Evolutionary conservation across 2,888 invertebrate species (phyloP), one percentile per base, ranked within the genome.

Genomic region (Orchestes rusci): DNA sequence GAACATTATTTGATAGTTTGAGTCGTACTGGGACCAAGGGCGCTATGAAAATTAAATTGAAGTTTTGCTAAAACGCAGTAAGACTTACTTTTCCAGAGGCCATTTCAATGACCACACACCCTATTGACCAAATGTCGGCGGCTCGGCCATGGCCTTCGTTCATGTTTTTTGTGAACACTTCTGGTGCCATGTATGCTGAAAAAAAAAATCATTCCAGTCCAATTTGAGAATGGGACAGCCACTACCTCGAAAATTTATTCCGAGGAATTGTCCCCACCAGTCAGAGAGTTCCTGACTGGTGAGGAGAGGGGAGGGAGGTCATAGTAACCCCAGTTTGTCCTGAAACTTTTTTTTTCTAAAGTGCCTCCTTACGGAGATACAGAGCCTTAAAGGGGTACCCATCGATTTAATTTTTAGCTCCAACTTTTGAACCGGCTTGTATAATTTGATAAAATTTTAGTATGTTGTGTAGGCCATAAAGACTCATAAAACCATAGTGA

Each of bases 21-120:
- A 90, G 73, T 92, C 92, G 64, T 82, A 84, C 60, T 94, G 91
- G 37, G 82, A 80, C 90, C 93, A 95, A 1, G 94, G 94, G 31
- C 91, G 79, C 85, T 89, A 71, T 10, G 23, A 10, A 36, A 4
- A n/a, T 27, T 23, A 23, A 23, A 23, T n/a, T n/a, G n/a, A n/a
- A n/a, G n/a, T n/a, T n/a, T n/a, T n/a, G n/a, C n/a, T n/a, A 23
- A 23, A 23, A 7, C 3, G 10, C 30, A 29, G 10, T 18, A n/a
- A n/a, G n/a, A 47, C 60, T 55, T 66, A 89, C 88, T 77, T 90
- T 86, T 55, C 94, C 94, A 10, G 90, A 87, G 16, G 86, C 81
- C 94, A 96, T 95, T 70, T 96, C 94, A 1, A 94, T 82, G 50
- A 95, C 87, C 42, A 93, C 93, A 71, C 94, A 95, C 27, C 94